Evolutionary conservation across 2,888 invertebrate genomes (phyloP), one percentile per base, ranked within the genome.

Genomic region (Cartodere bifasciata): DNA sequence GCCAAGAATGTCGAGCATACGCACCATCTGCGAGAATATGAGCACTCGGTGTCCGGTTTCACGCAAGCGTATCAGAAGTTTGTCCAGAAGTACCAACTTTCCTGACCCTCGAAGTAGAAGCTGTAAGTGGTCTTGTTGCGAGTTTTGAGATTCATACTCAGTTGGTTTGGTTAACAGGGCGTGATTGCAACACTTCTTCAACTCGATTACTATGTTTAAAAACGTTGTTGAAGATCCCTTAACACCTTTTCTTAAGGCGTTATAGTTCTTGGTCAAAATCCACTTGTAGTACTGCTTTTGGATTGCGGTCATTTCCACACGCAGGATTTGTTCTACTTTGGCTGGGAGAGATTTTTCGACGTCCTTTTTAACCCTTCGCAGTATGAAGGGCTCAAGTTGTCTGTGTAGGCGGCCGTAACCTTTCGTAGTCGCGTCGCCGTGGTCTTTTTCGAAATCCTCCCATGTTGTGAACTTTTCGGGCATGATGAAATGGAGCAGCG

Each of bases 131-230:
- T 88, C 88, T 26, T 82, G 79, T 38, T 77, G 73, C 27, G 72
- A 72, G 25, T 73, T 67, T 36, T 67, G 67, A 7, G 70, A 65
- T 39, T 85, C 85, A 44, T 68, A 70, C 49, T 87, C 85, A 1
- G 59, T 64, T 1, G 87, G 87, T 52, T 86, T 84, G 3, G 84
- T 88, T 23, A 90, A 67, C 33, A 80, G 72, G 2, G 86, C 81
- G 64, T 98, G 98, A 63, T 98, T 99, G 55, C 97, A 98, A 55
- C 98, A 98, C 58, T 98, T 98, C 58, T 98, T 98, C 50, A 98
- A 59, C 62, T 98, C 98, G 62, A 98, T 95, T 12, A 98, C 88
- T 48, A 99, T 91, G 62, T 98, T 98, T 12, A 97, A 73, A 56
- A 98, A 97, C 1, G 91, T 85, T 42, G 80, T 84, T 5, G 90